phyloP scores from a whole-genome alignment of 2,797 vertebrate genomes.

The Nyctalus aviator region DNA sequence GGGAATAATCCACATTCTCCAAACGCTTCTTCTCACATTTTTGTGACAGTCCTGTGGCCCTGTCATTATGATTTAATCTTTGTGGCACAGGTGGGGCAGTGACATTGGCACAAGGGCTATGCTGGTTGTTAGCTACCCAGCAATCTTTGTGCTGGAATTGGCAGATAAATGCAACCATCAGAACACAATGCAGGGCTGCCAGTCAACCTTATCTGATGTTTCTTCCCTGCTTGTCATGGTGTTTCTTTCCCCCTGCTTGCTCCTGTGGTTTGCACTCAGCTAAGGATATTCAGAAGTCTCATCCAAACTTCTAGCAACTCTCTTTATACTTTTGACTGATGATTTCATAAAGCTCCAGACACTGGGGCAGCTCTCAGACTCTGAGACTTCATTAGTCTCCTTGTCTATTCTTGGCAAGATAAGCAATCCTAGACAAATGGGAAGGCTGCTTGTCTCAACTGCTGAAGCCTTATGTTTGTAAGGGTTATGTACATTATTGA shows the following conservation, averaged over 20 bases:
- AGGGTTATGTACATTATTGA: neutral
- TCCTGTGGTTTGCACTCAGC: neutral
- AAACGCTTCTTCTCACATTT: neutral
- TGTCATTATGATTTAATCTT: neutral
- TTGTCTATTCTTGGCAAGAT: constrained; percentile 72
- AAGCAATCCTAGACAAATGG: constrained; percentile 58
- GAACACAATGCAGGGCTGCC: neutral
- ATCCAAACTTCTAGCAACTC: constrained; percentile 24
- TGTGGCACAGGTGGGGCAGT: neutral
- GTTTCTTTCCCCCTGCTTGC: neutral
- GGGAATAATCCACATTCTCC: neutral
- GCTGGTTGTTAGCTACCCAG: neutral
- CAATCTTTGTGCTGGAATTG: neutral
- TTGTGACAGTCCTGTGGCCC: neutral
- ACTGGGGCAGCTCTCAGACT: constrained; percentile 41
- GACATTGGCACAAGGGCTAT: neutral
- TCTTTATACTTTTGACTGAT: constrained; percentile 69
- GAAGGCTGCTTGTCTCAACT: neutral
- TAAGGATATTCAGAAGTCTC: constrained; percentile 54
- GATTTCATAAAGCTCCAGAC: constrained; percentile 65
- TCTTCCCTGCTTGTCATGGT: neutral
- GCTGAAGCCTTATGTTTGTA: neutral
- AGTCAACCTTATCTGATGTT: neutral
- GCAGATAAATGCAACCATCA: neutral
- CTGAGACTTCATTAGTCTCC: constrained; percentile 56